phyloP scores from a whole-genome alignment of 2,888 invertebrate species.

The Xestia ashworthii region DNA sequence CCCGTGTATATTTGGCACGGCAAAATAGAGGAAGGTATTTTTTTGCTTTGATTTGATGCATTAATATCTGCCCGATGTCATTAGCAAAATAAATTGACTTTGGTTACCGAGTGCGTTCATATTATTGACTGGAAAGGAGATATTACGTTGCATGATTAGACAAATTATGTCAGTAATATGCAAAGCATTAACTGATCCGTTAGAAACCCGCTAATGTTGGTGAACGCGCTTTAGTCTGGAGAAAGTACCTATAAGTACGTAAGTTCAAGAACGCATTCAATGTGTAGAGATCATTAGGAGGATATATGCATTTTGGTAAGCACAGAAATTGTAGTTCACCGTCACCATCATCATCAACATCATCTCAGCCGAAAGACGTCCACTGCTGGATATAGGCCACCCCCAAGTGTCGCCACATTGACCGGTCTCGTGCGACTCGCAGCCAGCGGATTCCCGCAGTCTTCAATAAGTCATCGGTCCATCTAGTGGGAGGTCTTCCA shows the following conservation, averaged over 20 bases:
- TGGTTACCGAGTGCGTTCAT: conserved; percentile 25
- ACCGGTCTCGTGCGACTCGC: too few relatives aligned
- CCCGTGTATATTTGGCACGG: conserved; percentile 61
- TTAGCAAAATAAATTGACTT: conserved; percentile 53
- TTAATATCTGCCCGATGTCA: conserved; percentile 49
- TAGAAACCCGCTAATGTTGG: too few relatives aligned
- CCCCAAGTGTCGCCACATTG: too few relatives aligned
- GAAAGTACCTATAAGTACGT: not conserved
- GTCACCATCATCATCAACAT: too few relatives aligned
- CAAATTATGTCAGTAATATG: conserved; percentile 2
- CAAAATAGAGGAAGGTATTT: conserved; percentile 60
- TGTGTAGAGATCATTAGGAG: too few relatives aligned
- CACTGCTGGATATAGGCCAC: too few relatives aligned
- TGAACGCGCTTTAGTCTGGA: too few relatives aligned
- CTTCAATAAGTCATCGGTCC: too few relatives aligned
- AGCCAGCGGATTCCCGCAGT: too few relatives aligned
- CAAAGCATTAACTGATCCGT: not conserved
- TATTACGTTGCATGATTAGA: conserved; percentile 29
- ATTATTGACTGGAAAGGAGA: conserved; percentile 18
- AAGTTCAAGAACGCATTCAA: not conserved
- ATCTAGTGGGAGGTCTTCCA: too few relatives aligned
- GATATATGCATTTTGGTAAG: not conserved
- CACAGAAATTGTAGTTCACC: not conserved
- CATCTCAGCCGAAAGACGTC: too few relatives aligned
- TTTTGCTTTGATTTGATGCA: conserved; percentile 64